These are phyloP conservation scores for Caenorhabditis sp. DNA, from an alignment of 2,888 invertebrate genomes.

Conservation along the genomic window DNA sequence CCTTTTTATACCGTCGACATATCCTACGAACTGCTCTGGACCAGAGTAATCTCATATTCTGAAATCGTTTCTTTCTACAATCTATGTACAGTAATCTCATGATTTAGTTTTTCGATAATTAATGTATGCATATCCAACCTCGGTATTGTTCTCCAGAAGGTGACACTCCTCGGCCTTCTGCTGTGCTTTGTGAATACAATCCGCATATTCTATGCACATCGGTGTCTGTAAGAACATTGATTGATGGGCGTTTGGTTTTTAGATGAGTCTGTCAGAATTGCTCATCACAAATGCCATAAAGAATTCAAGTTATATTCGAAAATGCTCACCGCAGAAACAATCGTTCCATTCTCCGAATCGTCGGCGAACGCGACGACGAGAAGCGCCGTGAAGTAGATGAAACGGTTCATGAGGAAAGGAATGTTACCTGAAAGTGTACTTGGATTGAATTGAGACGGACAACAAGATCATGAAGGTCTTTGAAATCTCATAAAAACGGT, in stretches of 20 bases:
- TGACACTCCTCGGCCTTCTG: constrained; percentile 67
- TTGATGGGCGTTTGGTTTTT: constrained; percentile 39
- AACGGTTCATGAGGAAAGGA: constrained; percentile 46
- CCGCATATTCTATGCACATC: constrained; percentile 68
- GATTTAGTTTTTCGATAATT: not conserved
- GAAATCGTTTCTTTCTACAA: constrained; percentile 6
- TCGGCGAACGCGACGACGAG: constrained; percentile 47
- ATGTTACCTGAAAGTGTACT: constrained; percentile 44
- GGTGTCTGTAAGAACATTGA: constrained; percentile 58
- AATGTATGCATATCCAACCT: constrained; percentile 41
- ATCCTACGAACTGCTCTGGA: constrained; percentile 62
- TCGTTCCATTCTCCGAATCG: constrained; percentile 50
- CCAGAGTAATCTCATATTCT: constrained; percentile 65
- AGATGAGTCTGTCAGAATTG: not conserved
- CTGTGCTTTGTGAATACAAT: constrained; percentile 66
- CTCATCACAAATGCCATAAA: no score
- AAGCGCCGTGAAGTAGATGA: constrained; percentile 47
- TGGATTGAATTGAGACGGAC: not conserved
- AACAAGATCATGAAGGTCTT: constrained; percentile 29
- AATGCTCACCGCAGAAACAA: constrained; percentile 50
- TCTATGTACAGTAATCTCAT: constrained; percentile 2
- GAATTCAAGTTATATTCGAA: constrained; percentile 7
- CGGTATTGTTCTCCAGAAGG: constrained; percentile 65
- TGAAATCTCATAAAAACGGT: constrained; percentile 38
- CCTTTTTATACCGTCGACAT: constrained; percentile 45